Evolutionary conservation across 2,113 vertebrate genomes (phyloP).

Genomic region (Merops nubicus): DNA sequence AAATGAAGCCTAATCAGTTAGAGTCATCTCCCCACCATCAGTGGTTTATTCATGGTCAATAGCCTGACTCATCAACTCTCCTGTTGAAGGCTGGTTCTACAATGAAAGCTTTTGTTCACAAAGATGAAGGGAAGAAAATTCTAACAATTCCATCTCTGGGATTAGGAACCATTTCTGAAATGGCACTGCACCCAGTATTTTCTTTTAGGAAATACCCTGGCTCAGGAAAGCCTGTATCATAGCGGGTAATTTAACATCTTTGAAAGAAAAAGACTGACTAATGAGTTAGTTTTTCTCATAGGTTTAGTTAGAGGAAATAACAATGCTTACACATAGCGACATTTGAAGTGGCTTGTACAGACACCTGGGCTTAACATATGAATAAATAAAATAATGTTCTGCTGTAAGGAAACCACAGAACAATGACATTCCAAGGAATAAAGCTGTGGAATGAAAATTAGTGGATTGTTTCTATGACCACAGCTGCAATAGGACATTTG

Average conservation of each 20-base stretch:
- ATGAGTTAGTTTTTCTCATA: not conserved
- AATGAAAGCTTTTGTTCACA: constrained; percentile 48
- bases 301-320: not conserved
- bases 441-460: not conserved
- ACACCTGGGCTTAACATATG: not conserved
- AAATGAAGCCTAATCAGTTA: constrained; percentile 20
- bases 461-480: not conserved
- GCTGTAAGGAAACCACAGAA: not conserved
- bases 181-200: not conserved
- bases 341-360: not conserved
- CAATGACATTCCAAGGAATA: not conserved
- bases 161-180: constrained; percentile 2
- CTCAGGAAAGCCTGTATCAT: not conserved
- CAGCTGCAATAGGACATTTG: not conserved
- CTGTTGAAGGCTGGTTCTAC: constrained; percentile 8
- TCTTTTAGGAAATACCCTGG: not conserved
- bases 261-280: not conserved
- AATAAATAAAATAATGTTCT: not conserved
- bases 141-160: not conserved
- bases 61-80: constrained; percentile 41
- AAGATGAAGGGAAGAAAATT: constrained; percentile 8
- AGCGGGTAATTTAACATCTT: not conserved
- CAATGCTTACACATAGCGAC: not conserved
- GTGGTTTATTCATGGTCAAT: constrained; percentile 11
- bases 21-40: not conserved